Conservation (phyloP, 2,888 invertebrate genomes). For the Neoscelio sp. region DNA sequence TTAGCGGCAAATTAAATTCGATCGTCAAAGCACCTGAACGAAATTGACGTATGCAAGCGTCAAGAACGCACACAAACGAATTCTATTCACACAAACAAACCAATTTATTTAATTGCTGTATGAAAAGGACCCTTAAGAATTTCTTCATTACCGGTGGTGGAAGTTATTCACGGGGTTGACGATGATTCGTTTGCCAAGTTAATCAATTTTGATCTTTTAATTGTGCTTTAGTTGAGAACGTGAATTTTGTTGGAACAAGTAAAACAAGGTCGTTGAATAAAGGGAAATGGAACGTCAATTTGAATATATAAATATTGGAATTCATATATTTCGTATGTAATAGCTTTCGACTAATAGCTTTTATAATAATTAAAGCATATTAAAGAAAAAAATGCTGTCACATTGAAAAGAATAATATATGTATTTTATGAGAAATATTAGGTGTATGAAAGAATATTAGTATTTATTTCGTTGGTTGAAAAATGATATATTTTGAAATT, state of each 20-base stretch:
- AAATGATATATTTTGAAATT: too few species aligned
- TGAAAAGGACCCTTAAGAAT: constrained; percentile 59
- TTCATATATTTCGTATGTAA: too few species aligned
- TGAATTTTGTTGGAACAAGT: constrained; percentile 32
- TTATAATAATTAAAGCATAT: too few species aligned
- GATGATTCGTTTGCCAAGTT: constrained; percentile 36
- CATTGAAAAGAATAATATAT: too few species aligned
- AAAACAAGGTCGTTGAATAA: constrained; percentile 24
- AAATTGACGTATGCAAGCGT: constrained; percentile 72
- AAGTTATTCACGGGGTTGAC: constrained; percentile 26
- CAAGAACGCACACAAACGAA: constrained; percentile 66
- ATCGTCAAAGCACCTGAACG: constrained; percentile 75
- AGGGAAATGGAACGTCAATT: too few species aligned
- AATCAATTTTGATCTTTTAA: constrained; percentile 50
- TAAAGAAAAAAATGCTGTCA: too few species aligned
- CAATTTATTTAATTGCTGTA: constrained; percentile 71
- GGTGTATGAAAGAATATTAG: too few species aligned
- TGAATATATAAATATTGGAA: too few species aligned
- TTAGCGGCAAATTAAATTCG: constrained; percentile 77
- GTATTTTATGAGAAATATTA: too few species aligned
- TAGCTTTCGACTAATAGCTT: too few species aligned
- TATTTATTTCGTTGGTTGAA: too few species aligned
- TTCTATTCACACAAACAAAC: constrained; percentile 71
- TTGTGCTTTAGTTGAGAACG: constrained; percentile 13
- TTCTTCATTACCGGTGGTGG: constrained; percentile 45